phyloP scores from a whole-genome alignment of 1,140 invertebrate species.

The Drosophila busckii region DNA sequence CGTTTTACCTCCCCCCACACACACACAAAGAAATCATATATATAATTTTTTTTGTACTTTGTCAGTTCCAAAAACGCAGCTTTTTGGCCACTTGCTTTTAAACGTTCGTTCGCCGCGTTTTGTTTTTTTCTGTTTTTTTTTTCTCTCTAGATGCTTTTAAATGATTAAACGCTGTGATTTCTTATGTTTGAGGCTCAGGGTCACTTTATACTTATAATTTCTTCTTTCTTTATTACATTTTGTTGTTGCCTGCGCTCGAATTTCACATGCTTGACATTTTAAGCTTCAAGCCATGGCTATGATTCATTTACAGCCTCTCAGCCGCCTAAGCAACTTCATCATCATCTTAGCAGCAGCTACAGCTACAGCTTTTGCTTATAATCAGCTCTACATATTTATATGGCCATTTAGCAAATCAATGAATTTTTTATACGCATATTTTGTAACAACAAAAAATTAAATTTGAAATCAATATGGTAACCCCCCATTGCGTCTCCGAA shows the following conservation, averaged over 20 bases:
- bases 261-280: slow-evolving; percentile 42
- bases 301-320: slow-evolving; percentile 24
- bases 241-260: slow-evolving; percentile 3
- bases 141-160: slow-evolving; percentile 61
- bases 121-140: slow-evolving; percentile 31
- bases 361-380: slow-evolving; percentile 16
- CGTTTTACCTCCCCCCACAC: background rate
- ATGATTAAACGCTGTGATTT: slow-evolving; percentile 68
- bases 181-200: slow-evolving; percentile 40
- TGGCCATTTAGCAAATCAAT: slow-evolving; percentile 25
- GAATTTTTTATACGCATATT: slow-evolving; percentile 11
- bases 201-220: slow-evolving; percentile 14
- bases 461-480: no score
- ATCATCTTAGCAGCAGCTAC: background rate
- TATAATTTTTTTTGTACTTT: slow-evolving; percentile 3
- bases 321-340: background rate
- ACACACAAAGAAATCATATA: slow-evolving; percentile 3
- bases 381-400: slow-evolving; percentile 12
- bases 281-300: slow-evolving; percentile 6
- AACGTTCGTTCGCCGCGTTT: slow-evolving; percentile 38
- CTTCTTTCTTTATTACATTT: slow-evolving; percentile 4
- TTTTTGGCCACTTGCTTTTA: slow-evolving; percentile 12
- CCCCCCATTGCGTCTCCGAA: no score
- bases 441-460: background rate
- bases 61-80: slow-evolving; percentile 24